Conservation (phyloP, 2,888 invertebrate genomes). For the Campoplex capitator region DNA sequence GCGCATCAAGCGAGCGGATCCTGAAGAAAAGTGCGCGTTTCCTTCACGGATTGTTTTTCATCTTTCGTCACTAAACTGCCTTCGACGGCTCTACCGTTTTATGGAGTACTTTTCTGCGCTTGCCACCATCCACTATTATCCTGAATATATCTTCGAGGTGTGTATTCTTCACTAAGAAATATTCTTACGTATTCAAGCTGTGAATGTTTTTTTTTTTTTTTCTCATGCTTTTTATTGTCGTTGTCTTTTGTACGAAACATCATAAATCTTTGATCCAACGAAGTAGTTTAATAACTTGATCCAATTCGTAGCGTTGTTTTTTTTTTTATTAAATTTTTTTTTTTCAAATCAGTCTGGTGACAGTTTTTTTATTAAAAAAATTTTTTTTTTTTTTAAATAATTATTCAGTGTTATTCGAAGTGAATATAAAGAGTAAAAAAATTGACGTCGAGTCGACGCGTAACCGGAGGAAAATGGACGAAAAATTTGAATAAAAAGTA, state of each 20-base stretch:
- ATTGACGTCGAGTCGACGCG: not conserved
- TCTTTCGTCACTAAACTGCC: constrained; percentile 2
- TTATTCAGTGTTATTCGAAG: not conserved
- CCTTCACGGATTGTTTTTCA: not conserved
- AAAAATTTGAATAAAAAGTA: not conserved
- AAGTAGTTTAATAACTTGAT: not conserved
- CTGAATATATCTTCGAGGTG: constrained; percentile 24
- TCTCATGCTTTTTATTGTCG: not conserved
- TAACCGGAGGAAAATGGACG: not conserved
- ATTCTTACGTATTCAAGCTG: not conserved
- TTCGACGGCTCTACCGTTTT: constrained; percentile 18
- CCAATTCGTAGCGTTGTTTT: not conserved
- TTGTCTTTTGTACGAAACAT: not conserved
- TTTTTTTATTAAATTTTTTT: not conserved
- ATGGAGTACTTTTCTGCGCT: constrained; percentile 22
- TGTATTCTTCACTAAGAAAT: constrained; percentile 10
- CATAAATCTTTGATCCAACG: not conserved
- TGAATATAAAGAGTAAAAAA: not conserved
- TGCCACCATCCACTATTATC: not conserved
- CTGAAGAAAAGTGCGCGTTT: constrained; percentile 21
- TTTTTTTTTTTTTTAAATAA: too few relatives aligned
- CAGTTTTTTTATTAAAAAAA: not conserved
- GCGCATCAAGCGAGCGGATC: not conserved
- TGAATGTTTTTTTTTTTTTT: not conserved
- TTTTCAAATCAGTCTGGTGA: not conserved